Evolutionary conservation across 1,140 invertebrate species (phyloP).

Genomic region (Drosophila virilis): DNA sequence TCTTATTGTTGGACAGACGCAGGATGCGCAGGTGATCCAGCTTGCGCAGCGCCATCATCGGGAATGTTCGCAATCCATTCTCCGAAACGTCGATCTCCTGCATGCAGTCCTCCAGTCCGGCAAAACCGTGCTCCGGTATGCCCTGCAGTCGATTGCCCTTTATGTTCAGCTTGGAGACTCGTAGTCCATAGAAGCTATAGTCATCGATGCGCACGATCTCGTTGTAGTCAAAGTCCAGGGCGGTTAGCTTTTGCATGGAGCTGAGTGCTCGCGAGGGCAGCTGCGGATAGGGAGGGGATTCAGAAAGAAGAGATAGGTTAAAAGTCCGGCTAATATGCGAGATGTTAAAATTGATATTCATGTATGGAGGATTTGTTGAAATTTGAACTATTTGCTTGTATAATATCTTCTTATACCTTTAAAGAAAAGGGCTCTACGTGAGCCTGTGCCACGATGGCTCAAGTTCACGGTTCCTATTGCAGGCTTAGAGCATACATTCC

Average conservation of each 20-base stretch:
- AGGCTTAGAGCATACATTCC: too few relatives aligned
- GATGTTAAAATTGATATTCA: too few relatives aligned
- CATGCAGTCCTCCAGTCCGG: slow-evolving; percentile 91
- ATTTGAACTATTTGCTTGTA: too few relatives aligned
- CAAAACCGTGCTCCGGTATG: slow-evolving; percentile 93
- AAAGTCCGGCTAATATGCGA: background rate
- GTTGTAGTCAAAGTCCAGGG: slow-evolving; percentile 94
- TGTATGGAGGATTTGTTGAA: too few relatives aligned
- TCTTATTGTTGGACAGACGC: slow-evolving; percentile 93
- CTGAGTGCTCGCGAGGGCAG: slow-evolving; percentile 93
- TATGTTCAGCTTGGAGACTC: slow-evolving; percentile 92
- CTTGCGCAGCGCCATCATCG: slow-evolving; percentile 90
- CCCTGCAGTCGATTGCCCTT: slow-evolving; percentile 92
- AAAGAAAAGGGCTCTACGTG: too few relatives aligned
- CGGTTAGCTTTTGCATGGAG: slow-evolving; percentile 89
- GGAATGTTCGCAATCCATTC: slow-evolving; percentile 93
- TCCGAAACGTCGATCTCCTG: slow-evolving; percentile 93
- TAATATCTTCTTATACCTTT: too few relatives aligned
- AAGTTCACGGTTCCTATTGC: too few relatives aligned
- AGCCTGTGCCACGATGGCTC: too few relatives aligned
- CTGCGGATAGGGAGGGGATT: slow-evolving; percentile 48
- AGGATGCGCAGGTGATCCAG: slow-evolving; percentile 90
- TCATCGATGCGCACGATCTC: slow-evolving; percentile 92
- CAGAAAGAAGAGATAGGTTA: background rate
- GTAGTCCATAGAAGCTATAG: slow-evolving; percentile 94